Evolutionary conservation across 2,888 invertebrate species (phyloP).

Genomic region (Patella ulyssiponensis): DNA sequence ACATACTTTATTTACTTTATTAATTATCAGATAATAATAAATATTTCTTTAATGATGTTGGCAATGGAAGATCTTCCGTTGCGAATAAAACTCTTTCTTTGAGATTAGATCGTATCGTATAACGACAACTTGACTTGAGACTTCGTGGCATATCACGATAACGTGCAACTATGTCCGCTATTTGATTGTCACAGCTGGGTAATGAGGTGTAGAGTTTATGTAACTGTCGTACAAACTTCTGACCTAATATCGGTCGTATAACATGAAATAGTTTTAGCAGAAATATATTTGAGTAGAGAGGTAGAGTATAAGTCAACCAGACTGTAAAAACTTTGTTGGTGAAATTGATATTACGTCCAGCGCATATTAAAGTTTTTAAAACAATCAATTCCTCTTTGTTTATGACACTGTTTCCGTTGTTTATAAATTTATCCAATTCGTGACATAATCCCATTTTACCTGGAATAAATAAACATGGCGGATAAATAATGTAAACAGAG

Average conservation of each 20-base stretch:
- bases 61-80: conserved; percentile 43
- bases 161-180: neutral
- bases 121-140: conserved; percentile 44
- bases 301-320: conserved; percentile 26
- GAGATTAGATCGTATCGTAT: conserved; percentile 42
- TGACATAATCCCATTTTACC: conserved; percentile 45
- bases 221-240: neutral
- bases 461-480: conserved; percentile 26
- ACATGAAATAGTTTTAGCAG: neutral
- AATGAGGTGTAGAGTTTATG: conserved; percentile 7
- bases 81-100: conserved; percentile 44
- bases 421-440: conserved; percentile 35
- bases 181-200: conserved; percentile 13
- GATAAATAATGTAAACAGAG: neutral
- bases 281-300: neutral
- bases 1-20: too few species aligned
- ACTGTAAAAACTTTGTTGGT: conserved; percentile 30
- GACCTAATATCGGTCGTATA: neutral
- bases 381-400: conserved; percentile 22
- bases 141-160: conserved; percentile 21
- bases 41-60: conserved; percentile 39
- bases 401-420: neutral
- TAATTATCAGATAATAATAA: conserved; percentile 23
- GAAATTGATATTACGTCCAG: conserved; percentile 36
- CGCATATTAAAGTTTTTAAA: conserved; percentile 35